phyloP scores from a whole-genome alignment of 2,113 vertebrate species.

The Ictidomys tridecemlineatus region DNA sequence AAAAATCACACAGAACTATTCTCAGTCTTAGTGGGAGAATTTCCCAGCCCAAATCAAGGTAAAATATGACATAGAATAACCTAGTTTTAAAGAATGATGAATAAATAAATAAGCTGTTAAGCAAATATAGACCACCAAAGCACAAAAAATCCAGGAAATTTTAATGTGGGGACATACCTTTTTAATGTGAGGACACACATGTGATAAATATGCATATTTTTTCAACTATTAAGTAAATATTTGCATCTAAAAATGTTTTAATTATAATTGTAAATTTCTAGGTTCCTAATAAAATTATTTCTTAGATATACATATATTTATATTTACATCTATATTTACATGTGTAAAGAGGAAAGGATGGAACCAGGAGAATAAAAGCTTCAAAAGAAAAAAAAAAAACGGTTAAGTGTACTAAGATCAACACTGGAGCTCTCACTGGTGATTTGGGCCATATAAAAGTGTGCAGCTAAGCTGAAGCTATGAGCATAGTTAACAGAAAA shows the following conservation, averaged over 20 bases:
- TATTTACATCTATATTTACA: not conserved
- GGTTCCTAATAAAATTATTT: not conserved
- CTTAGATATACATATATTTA: not conserved
- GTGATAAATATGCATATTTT: not conserved
- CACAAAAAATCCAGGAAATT: not conserved
- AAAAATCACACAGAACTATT: not conserved
- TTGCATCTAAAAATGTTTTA: not conserved
- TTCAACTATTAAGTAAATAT: slow-evolving; percentile 24
- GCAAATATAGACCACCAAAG: slow-evolving; percentile 26
- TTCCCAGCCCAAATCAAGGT: not conserved
- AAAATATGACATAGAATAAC: slow-evolving; percentile 41
- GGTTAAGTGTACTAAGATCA: not conserved
- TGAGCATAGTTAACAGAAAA: not conserved
- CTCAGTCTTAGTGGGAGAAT: not conserved
- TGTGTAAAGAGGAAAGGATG: not conserved
- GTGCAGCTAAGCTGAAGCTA: not conserved
- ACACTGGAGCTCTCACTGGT: not conserved
- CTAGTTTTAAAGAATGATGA: not conserved
- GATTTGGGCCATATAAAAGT: not conserved
- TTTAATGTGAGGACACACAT: not conserved
- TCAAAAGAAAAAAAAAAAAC: not conserved
- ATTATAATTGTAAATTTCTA: not conserved
- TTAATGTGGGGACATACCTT: not conserved
- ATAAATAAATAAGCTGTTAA: slow-evolving; percentile 21
- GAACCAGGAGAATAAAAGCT: slow-evolving; percentile 18